Conservation (phyloP, 2,797 vertebrate genomes). For the Hydrophis major region DNA sequence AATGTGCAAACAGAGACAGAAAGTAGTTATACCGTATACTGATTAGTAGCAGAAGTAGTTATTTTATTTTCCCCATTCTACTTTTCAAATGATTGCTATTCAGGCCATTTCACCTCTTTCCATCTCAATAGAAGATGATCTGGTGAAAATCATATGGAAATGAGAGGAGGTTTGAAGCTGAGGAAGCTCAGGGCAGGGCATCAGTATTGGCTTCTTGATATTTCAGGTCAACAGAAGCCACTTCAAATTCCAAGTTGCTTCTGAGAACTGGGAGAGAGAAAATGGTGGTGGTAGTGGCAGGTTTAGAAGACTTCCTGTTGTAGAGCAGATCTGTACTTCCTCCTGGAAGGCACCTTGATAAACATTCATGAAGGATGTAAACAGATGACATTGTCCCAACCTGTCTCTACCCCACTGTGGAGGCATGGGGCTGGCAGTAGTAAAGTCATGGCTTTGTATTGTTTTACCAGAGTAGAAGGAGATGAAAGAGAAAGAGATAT, state of each 20-base stretch:
- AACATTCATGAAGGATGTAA: not conserved
- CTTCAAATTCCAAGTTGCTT: not conserved
- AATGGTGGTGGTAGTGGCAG: not conserved
- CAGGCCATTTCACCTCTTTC: not conserved
- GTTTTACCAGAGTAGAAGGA: not conserved
- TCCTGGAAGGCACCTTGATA: not conserved
- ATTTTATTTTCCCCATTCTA: not conserved
- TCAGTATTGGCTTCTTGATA: not conserved
- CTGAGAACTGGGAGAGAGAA: not conserved
- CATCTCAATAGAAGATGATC: not conserved
- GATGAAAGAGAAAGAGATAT: not conserved
- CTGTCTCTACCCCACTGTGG: not conserved
- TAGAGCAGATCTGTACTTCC: not conserved
- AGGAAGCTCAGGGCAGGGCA: not conserved
- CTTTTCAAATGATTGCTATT: not conserved
- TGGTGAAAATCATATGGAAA: not conserved
- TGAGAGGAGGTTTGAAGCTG: not conserved
- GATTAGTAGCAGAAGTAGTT: not conserved
- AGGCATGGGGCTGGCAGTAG: not conserved
- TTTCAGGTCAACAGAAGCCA: not conserved
- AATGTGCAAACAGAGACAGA: not conserved
- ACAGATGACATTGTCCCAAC: not conserved
- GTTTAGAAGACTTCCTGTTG: not conserved
- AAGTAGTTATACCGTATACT: not conserved
- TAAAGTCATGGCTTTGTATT: not conserved